Evolutionary conservation across 2,797 vertebrate genomes (phyloP).

Genomic region (Discoglossus pictus): DNA sequence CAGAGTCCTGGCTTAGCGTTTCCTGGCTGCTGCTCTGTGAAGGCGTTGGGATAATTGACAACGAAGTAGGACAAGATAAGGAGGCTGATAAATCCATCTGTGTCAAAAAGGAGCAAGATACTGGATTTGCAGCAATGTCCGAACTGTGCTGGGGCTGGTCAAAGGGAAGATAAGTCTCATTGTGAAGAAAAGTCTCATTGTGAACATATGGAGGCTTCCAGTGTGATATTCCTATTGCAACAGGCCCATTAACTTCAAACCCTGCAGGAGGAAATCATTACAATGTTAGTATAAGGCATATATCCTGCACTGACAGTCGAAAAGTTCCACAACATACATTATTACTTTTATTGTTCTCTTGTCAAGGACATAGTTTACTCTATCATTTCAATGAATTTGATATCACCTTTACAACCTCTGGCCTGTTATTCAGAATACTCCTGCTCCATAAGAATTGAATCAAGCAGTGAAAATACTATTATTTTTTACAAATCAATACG

Average conservation of each 20-base stretch:
- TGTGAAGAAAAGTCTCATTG: constrained; percentile 60
- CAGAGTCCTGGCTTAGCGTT: constrained; percentile 80
- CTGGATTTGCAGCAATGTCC: constrained; percentile 68
- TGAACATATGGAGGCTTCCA: constrained; percentile 76
- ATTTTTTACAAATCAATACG: too few species aligned
- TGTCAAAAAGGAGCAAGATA: constrained; percentile 64
- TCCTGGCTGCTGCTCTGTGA: constrained; percentile 83
- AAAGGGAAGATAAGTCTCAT: constrained; percentile 62
- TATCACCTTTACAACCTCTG: too few species aligned
- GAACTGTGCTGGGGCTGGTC: constrained; percentile 62
- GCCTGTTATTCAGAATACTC: too few species aligned
- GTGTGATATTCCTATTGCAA: constrained; percentile 78
- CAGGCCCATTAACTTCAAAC: constrained; percentile 75
- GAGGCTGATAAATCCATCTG: constrained; percentile 72
- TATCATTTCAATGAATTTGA: too few species aligned
- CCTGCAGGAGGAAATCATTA: constrained; percentile 68
- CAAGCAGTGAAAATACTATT: too few species aligned
- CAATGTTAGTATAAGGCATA: constrained; percentile 4
- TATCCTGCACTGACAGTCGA: neutral
- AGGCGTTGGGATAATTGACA: constrained; percentile 84
- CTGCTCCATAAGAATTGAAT: too few species aligned
- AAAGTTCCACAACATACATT: neutral
- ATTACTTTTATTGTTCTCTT: too few species aligned
- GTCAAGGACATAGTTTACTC: constrained; percentile 5
- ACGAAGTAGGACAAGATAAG: constrained; percentile 84